Evolutionary conservation across 2,888 invertebrate genomes (phyloP).

Genomic region (Trissoscelio sp.): DNA sequence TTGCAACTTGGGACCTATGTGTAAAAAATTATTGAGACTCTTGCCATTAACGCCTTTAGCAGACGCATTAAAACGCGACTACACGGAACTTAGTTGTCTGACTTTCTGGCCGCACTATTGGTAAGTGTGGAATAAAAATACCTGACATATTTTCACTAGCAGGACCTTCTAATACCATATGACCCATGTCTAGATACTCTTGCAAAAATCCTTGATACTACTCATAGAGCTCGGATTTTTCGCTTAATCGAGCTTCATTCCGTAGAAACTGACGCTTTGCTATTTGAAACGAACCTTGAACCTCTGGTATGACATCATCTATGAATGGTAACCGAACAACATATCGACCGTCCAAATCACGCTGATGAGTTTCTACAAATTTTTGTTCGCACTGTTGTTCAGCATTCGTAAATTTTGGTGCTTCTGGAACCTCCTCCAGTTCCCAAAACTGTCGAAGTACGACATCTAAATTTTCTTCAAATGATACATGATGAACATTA

Average conservation of each 20-base stretch:
- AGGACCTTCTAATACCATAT: slow-evolving; percentile 54
- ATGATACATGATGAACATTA: too few relatives aligned
- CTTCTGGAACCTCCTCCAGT: not conserved
- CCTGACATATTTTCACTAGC: too few relatives aligned
- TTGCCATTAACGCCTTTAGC: not conserved
- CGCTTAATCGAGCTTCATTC: too few relatives aligned
- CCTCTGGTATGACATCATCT: too few relatives aligned
- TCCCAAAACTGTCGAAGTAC: not conserved
- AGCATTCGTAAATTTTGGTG: not conserved
- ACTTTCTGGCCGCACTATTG: not conserved
- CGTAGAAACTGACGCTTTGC: too few relatives aligned
- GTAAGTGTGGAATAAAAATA: slow-evolving; percentile 6
- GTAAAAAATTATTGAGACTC: slow-evolving; percentile 7
- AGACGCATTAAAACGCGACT: slow-evolving; percentile 30
- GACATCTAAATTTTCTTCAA: too few relatives aligned
- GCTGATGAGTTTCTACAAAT: too few relatives aligned
- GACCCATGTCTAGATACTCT: slow-evolving; percentile 43
- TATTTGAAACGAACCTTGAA: too few relatives aligned
- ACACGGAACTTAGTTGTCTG: slow-evolving; percentile 3
- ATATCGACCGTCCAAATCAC: too few relatives aligned
- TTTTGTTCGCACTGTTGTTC: not conserved
- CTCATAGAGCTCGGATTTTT: too few relatives aligned
- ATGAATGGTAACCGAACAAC: too few relatives aligned
- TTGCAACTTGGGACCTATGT: slow-evolving; percentile 11
- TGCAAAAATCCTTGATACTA: slow-evolving; percentile 34